Evolutionary conservation across 2,888 invertebrate species (phyloP), one percentile per base, ranked within the genome.

Genomic region (Spilarctia lutea): DNA sequence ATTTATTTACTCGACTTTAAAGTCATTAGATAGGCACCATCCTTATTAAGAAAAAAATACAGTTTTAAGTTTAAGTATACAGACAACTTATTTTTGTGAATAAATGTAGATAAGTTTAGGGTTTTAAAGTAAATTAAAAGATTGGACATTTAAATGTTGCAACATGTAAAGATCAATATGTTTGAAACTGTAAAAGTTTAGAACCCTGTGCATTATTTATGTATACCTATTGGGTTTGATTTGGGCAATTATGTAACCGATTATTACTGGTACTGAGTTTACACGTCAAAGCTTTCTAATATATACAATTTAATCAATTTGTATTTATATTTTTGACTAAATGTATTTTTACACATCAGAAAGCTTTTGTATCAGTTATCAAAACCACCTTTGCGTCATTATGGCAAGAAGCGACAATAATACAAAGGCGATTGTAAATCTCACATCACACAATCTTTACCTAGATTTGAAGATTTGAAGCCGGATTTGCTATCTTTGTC

Each of bases 401-500:
- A 81, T 48, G 73, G 65, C 68, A 18, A 52, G 13, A 35, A 35
- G 73, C 71, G 18, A 78, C 77, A 79, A 82, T 79, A 81, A 79
- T 73, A 72, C 69, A 83, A 83, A 77, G 80, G 83, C 77, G 67
- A 48, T 48, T n/a, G 68, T 74, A 74, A 60, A 56, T 48, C 13
- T 35, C 65, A 68, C 52, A 33, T 56, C 18, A n/a, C 18, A 65
- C 35, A 70, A 74, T 83, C 78, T 82, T 90, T 93, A 94, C 94
- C 94, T 93, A 90, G 89, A n/a, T 56, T 56, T 56, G 88, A 80
- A 33, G 90, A 73, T 73, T 87, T 88, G 75, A 80, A 81, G 79
- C 96, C 96, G 79, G 96, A 96, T 81, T 96, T 96, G 82, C 96
- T 92, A 85, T 97, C 97, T 85, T 81, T 76, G 66, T 87, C 86